phyloP scores from a whole-genome alignment of 2,888 invertebrate species.

The Drosophila fungiperda region DNA sequence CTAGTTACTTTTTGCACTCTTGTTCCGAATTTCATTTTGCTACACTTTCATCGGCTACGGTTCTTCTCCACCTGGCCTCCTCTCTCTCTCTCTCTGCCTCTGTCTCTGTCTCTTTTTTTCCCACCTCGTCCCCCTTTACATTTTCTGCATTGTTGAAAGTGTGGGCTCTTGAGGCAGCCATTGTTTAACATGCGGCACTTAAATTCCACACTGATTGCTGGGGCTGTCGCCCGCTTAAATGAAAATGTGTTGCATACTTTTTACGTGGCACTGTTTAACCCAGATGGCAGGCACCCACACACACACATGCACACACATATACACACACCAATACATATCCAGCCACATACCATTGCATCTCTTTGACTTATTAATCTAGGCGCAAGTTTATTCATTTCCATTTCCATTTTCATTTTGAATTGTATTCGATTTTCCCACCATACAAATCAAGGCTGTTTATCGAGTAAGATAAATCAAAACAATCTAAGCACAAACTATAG shows the following conservation, averaged over 20 bases:
- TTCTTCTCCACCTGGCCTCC: not conserved
- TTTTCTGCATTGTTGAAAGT: not conserved
- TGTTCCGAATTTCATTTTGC: constrained; percentile 44
- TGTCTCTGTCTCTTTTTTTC: no score
- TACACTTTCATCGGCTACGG: constrained; percentile 24
- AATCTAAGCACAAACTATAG: not conserved
- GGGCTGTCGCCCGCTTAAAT: constrained; percentile 25
- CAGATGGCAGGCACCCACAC: constrained; percentile 13
- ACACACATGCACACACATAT: not conserved
- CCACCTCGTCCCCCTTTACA: no score
- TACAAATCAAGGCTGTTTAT: constrained; percentile 6
- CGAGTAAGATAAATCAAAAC: not conserved
- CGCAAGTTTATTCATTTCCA: constrained; percentile 46
- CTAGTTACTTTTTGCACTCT: constrained; percentile 27
- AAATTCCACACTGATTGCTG: constrained; percentile 54
- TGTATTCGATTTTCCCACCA: not conserved
- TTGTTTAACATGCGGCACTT: constrained; percentile 55
- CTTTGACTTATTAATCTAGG: constrained; percentile 23
- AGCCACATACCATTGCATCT: constrained; percentile 14
- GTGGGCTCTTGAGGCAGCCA: constrained; percentile 22
- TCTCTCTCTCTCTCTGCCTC: not conserved
- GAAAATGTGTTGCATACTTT: constrained; percentile 49
- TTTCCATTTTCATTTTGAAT: constrained; percentile 16
- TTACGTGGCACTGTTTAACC: constrained; percentile 23
- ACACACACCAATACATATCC: not conserved